phyloP scores from a whole-genome alignment of 2,797 vertebrate genomes.

The Cyprinodon diabolis region DNA sequence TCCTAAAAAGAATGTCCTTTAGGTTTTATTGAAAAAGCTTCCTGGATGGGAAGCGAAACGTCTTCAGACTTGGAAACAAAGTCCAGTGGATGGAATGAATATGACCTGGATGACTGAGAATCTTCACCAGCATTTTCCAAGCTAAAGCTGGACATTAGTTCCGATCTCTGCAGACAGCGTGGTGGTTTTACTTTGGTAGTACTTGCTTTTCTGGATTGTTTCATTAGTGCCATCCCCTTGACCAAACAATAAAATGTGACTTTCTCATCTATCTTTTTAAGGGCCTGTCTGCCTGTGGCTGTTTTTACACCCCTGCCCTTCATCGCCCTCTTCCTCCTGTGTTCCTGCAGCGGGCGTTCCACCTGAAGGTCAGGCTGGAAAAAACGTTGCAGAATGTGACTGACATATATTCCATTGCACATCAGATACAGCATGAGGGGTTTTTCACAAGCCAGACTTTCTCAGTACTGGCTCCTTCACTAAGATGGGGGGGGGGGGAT shows the following conservation, averaged over 20 bases:
- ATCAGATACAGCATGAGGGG: slow-evolving; percentile 2
- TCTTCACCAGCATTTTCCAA: not conserved
- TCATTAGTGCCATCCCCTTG: not conserved
- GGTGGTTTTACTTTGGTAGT: not conserved
- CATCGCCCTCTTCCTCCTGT: not conserved
- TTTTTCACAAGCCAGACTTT: slow-evolving; percentile 46
- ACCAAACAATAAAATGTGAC: not conserved
- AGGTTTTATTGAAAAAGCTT: too few relatives aligned
- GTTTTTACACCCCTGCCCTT: not conserved
- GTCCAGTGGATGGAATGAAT: too few relatives aligned
- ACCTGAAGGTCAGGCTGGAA: slow-evolving; percentile 66
- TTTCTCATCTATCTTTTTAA: not conserved
- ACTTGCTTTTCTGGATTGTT: not conserved
- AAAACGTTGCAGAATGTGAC: slow-evolving; percentile 26
- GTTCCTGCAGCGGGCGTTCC: slow-evolving; percentile 3
- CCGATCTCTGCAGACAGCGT: not conserved
- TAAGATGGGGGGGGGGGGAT: not conserved
- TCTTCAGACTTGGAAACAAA: too few relatives aligned
- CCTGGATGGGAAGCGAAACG: too few relatives aligned
- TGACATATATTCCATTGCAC: slow-evolving; percentile 61
- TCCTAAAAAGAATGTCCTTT: too few relatives aligned
- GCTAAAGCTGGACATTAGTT: not conserved
- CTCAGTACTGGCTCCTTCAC: not conserved
- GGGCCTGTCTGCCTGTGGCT: slow-evolving; percentile 6
- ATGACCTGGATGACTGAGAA: not conserved